Conservation (phyloP, 1,140 invertebrate genomes). For the Drosophila erecta region DNA sequence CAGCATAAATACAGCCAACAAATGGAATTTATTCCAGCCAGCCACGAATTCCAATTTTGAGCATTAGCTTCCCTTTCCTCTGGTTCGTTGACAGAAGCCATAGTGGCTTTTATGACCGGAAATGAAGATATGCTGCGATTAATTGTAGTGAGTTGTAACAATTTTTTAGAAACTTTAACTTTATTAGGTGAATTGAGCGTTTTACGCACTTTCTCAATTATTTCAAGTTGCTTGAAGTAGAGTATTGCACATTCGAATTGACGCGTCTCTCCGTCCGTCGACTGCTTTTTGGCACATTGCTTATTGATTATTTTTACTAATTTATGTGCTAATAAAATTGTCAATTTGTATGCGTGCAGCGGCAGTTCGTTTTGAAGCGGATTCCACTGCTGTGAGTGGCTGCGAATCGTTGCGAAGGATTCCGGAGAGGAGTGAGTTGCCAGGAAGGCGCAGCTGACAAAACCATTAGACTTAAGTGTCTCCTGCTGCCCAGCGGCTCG, state of each 20-base stretch:
- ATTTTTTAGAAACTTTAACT: no score
- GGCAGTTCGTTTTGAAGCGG: constrained; percentile 33
- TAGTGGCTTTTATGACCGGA: no score
- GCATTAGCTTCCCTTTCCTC: constrained; percentile 38
- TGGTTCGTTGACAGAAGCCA: neutral
- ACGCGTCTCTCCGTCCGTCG: constrained; percentile 8
- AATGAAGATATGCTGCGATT: no score
- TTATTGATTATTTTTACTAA: constrained; percentile 81
- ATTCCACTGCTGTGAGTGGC: constrained; percentile 29
- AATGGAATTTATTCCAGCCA: constrained; percentile 70
- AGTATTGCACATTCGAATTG: constrained; percentile 10
- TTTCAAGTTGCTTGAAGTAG: neutral
- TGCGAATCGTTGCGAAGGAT: constrained; percentile 16
- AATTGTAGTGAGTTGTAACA: no score
- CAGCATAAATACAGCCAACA: constrained; percentile 61
- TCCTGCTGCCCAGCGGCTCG: constrained; percentile 35
- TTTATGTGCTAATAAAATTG: constrained; percentile 82
- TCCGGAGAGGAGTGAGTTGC: constrained; percentile 1
- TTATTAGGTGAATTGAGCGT: no score
- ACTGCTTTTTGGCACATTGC: constrained; percentile 74
- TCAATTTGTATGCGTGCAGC: constrained; percentile 77
- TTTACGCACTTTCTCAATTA: no score
- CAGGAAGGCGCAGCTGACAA: constrained; percentile 36
- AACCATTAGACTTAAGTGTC: constrained; percentile 77
- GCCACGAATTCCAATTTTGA: constrained; percentile 47